Base-by-base conservation (phyloP, 1,140 invertebrate genomes). In the Ptiloglossa arizonensis region DNA sequence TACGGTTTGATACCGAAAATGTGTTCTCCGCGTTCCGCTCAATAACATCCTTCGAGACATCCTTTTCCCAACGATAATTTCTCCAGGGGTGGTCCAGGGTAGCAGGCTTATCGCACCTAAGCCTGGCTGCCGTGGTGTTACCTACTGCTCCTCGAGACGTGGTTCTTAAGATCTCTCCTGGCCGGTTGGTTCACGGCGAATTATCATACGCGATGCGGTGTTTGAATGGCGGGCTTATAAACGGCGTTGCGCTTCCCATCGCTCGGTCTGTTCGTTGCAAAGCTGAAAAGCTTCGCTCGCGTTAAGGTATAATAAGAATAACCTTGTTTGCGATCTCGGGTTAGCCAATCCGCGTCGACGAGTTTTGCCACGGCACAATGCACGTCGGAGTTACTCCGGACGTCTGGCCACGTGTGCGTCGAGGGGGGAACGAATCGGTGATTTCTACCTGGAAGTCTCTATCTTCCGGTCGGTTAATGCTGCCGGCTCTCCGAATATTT, bases 211-310 rank as follows among this genome's bases (percentile, higher is more conserved):
- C 79, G 59, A 80, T 69, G 48, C 29, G 54, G 64, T 41, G 80
- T 85, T 81, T 79, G 82, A 85, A 85, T 62, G 82, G 79, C 79
- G 73, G 72, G 72, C 54, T 85, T 85, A 85, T 77, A 85, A 85
- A 81, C 83, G 83, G 64, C 62, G 71, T 27, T 68, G 77, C 62
- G n/a, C 63, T 66, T 80, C 67, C 35, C 63, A 48, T 81, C 48
- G 63, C 24, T 27, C 44, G 8, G 57, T 38, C 32, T 44, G 60
- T 29, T 72, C 57, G 52, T 22, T 35, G 69, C 32, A 24, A 52
- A 64, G 50, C n/a, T 71, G 74, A 73, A 62, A 73, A 70, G 71
- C 68, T 50, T 44, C 48, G 56, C 56, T 35, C 67, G 62, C 22
- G 54, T 48, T 59, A 75, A 48, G 78, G 59, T n/a, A 69, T 54